Percentiles rank a stretch among this genome's conserved stretches.
phyloP scores from a whole-genome alignment of 2,113 vertebrate genomes.

The Anser brachyrhynchus region DNA sequence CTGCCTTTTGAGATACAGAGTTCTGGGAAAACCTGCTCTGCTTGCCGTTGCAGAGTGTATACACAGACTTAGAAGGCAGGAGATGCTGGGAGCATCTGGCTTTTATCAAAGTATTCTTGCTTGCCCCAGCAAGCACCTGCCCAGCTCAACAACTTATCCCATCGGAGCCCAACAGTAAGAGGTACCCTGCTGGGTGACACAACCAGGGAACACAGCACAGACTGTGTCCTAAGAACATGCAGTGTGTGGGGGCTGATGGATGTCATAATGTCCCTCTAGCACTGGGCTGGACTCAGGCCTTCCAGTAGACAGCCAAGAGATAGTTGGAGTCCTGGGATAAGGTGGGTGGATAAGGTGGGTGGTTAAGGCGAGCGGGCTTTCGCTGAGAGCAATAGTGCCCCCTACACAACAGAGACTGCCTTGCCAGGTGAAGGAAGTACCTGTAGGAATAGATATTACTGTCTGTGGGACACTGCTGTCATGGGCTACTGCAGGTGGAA shows the following conservation, averaged over 20 bases:
- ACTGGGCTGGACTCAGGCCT: neutral
- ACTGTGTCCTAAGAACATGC: neutral
- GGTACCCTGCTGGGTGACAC: neutral
- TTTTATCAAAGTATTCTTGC: neutral
- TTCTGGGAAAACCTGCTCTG: neutral
- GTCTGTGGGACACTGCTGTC: accelerated
- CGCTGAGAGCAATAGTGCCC: neutral
- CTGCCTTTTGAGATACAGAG: neutral
- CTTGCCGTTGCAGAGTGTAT: neutral
- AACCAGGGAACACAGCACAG: neutral
- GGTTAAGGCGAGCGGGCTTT: neutral
- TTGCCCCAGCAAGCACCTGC: neutral
- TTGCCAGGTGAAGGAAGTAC: neutral
- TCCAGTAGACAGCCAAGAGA: neutral
- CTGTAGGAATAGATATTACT: neutral
- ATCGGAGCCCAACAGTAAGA: neutral
- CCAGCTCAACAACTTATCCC: neutral
- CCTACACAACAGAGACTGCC: neutral
- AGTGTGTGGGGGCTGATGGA: neutral
- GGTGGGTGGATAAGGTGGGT: neutral
- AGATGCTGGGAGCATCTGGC: neutral
- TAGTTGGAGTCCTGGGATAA: neutral
- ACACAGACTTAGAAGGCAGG: neutral
- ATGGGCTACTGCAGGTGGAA: neutral
- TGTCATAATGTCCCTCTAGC: neutral